Evolutionary conservation across 2,113 vertebrate species (phyloP).

Genomic region (Sander lucioperca): DNA sequence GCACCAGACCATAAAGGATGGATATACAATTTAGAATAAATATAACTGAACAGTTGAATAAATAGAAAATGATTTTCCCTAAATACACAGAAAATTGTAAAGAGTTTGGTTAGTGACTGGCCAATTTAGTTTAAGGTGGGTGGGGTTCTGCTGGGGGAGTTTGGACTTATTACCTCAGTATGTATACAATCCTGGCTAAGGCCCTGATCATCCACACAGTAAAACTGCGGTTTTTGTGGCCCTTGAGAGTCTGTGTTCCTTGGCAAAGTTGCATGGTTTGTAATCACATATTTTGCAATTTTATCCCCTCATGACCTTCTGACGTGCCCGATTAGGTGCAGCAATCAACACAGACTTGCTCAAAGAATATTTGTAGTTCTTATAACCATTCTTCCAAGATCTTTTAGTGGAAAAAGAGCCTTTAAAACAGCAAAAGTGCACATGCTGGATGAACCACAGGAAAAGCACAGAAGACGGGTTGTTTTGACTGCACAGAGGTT

Average conservation of each 20-base stretch:
- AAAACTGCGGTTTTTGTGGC: neutral
- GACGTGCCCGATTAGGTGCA: neutral
- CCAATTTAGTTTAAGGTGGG: neutral
- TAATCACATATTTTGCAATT: too few relatives aligned
- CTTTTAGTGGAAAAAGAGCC: slow-evolving; percentile 4
- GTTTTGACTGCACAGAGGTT: slow-evolving; percentile 49
- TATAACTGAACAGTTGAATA: too few relatives aligned
- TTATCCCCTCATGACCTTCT: too few relatives aligned
- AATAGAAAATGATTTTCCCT: neutral
- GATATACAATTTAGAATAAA: neutral
- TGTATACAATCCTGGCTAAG: neutral
- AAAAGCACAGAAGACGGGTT: slow-evolving; percentile 11
- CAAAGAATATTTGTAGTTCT: neutral
- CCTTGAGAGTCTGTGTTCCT: neutral
- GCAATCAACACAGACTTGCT: neutral
- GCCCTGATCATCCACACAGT: neutral
- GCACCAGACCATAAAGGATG: neutral
- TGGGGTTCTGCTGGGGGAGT: neutral
- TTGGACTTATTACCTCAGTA: neutral
- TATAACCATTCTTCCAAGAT: neutral
- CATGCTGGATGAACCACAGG: slow-evolving; percentile 19
- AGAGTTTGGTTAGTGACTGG: neutral
- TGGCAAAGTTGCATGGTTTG: neutral
- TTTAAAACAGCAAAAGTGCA: slow-evolving; percentile 9
- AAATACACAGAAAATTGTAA: neutral